These are phyloP conservation scores for Nipponia nippon DNA, from an alignment of 2,113 vertebrate genomes.

Conservation along the genomic window DNA sequence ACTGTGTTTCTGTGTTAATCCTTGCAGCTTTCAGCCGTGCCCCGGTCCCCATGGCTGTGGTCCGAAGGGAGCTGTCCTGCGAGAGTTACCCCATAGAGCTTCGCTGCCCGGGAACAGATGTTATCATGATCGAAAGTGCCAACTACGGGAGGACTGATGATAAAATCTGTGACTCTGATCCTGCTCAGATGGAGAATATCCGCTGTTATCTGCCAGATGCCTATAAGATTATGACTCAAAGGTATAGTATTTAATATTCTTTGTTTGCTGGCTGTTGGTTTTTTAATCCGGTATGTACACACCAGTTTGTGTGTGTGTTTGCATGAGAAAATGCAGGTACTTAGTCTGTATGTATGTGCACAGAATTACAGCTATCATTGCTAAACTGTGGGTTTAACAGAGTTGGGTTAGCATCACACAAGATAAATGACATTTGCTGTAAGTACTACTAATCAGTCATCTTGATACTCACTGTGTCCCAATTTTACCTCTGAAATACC, in stretches of 20 bases:
- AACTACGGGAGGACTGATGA: constrained; percentile 98
- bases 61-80: constrained; percentile 95
- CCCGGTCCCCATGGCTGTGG: constrained; percentile 96
- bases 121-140: constrained; percentile 99
- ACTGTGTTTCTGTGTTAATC: neutral
- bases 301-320: neutral
- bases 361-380: neutral
- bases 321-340: neutral
- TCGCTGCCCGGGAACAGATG: constrained; percentile 95
- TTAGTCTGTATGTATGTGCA: neutral
- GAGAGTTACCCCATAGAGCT: constrained; percentile 98
- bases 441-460: neutral
- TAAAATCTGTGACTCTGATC: constrained; percentile 98
- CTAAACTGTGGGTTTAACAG: neutral
- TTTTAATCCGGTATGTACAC: neutral
- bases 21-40: constrained; percentile 91
- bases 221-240: constrained; percentile 99
- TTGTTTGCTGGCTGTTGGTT: neutral
- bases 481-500: neutral
- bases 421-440: neutral
- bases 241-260: constrained; percentile 71
- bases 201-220: constrained; percentile 97
- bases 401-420: neutral
- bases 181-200: constrained; percentile 98
- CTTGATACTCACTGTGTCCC: neutral